Base-by-base conservation (phyloP, 2,888 invertebrate genomes). In the Mamestra brassicae region DNA sequence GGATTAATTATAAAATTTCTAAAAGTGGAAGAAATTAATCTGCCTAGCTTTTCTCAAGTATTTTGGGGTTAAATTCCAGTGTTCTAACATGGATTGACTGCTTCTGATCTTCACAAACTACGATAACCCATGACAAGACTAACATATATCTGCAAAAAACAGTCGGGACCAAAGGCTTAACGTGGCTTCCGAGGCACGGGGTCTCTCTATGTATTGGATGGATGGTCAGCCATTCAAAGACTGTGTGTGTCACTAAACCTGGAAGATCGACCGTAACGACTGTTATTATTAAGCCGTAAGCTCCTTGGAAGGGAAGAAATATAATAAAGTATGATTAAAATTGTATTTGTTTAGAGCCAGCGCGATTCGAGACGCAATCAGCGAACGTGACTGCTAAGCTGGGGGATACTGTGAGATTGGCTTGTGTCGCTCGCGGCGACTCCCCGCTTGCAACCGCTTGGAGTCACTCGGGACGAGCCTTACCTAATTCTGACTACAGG, bases 381-480 rank as follows among this genome's bases (percentile, higher is more conserved):
- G 97, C 97, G 78, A 98, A 98, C 93, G 97, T 98, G 75, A 98
- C 98, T 54, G 98, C 98, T 0, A 97, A 98, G 83, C 97, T 98
- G 61, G 98, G 98, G 17, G 98, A 98, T 86, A 97, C 98, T 2
- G 97, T 98, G 45, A 97, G 97, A 47, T 94, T 99, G 82, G 97
- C 97, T 60, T 99, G 99, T 91, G 97, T 98, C 78, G 98, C 98
- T 11, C 97, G 98, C 85, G 99, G 99, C 4, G 98, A 99, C 92
- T 97, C 97, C 86, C 99, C 98, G 0, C 97, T 99, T 73, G 97
- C 98, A 71, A 97, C 98, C 68, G 96, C 97, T 54, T 99, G 99
- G 99, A 98, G 97, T 84, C 98, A 98, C 90, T 98, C 95, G 17
- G 98, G 96, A 94, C 97, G 94, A 95, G 97, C 91, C 89, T 97